Evolutionary conservation across 23 tunicate genomes (phyloP).

Genomic region (Styela plicata): DNA sequence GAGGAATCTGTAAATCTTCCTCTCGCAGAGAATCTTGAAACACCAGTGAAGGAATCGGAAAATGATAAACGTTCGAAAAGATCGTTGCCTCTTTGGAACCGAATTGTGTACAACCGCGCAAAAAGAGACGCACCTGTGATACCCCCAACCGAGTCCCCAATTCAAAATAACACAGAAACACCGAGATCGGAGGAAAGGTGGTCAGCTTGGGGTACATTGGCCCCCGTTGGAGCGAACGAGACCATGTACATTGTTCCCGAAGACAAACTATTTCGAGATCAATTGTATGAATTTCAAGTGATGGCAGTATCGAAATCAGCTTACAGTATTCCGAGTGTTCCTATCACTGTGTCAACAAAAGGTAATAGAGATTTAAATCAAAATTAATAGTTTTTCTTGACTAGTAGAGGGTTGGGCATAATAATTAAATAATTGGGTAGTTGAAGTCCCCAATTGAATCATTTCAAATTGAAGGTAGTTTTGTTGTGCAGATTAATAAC

Average conservation of each 20-base stretch:
- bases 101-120: not conserved
- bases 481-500: no score
- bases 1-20: not conserved
- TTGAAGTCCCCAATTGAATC: no score
- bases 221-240: conserved; percentile 41
- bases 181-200: not conserved
- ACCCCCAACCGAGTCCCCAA: not conserved
- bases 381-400: no score
- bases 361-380: no score
- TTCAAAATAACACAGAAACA: not conserved
- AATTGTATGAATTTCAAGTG: conserved; percentile 59
- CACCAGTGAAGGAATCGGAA: not conserved
- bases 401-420: no score
- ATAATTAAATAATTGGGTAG: no score
- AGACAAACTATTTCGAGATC: conserved; percentile 40
- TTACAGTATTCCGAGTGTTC: conserved; percentile 56
- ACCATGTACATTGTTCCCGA: conserved; percentile 29
- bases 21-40: not conserved
- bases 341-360: conserved; percentile 49
- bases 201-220: conserved; percentile 46
- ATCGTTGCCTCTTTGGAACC: not conserved
- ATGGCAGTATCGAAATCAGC: conserved; percentile 32
- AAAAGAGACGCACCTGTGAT: not conserved
- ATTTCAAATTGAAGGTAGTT: no score
- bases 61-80: not conserved